A percentile compares a stretch with the other conserved stretches of the same genome.
phyloP scores from a whole-genome alignment of 2,113 vertebrate species.

The Cardinalis cardinalis region DNA sequence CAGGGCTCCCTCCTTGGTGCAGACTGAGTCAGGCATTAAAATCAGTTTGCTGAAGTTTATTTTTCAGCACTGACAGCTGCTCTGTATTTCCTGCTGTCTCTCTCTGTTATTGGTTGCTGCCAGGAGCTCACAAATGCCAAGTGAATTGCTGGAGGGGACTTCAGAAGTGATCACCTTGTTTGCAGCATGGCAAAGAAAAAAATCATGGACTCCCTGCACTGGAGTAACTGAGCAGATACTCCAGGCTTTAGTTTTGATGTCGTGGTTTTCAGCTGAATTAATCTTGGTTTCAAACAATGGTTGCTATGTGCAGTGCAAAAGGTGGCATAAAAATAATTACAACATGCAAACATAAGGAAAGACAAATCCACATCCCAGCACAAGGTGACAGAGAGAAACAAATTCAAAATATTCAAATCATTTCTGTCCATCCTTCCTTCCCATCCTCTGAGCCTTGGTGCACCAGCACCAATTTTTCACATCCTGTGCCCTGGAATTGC shows the following conservation, averaged over 20 bases:
- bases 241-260: constrained; percentile 20
- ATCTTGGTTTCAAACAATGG: constrained; percentile 17
- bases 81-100: background rate
- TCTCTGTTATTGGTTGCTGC: background rate
- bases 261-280: background rate
- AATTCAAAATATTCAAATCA: background rate
- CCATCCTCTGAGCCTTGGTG: background rate
- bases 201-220: background rate
- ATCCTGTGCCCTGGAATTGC: background rate
- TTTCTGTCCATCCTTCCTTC: background rate
- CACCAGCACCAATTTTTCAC: background rate
- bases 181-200: background rate
- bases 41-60: background rate
- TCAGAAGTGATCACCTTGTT: constrained; percentile 64
- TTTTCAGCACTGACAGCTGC: constrained; percentile 31
- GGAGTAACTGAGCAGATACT: background rate
- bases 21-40: constrained; percentile 26
- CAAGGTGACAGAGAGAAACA: background rate
- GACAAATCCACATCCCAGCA: background rate
- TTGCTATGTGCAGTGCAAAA: background rate
- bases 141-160: constrained; percentile 26
- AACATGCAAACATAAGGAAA: constrained; percentile 13
- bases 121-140: constrained; percentile 9
- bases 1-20: background rate
- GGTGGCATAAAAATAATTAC: background rate